These are phyloP conservation scores for Cygnus atratus DNA, from an alignment of 2,113 vertebrate species.

Conservation along the genomic window DNA sequence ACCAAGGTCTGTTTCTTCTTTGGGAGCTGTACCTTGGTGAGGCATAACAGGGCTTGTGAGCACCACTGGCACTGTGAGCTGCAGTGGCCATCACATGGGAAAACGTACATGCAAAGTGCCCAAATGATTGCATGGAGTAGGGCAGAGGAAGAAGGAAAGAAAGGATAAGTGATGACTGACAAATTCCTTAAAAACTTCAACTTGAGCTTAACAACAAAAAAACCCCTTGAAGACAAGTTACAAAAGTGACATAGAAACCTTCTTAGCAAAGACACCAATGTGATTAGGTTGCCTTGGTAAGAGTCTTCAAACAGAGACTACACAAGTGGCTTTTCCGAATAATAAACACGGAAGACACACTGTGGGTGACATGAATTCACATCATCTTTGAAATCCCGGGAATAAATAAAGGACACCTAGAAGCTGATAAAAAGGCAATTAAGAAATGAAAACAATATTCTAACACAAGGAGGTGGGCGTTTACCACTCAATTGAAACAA, in stretches of 20 bases:
- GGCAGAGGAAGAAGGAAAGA: neutral
- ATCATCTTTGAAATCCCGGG: neutral
- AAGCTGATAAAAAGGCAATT: neutral
- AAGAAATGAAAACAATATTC: neutral
- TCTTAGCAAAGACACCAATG: neutral
- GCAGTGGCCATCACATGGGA: neutral
- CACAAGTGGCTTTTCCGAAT: neutral
- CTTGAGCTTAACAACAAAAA: too few relatives aligned
- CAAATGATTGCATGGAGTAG: neutral
- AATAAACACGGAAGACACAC: neutral
- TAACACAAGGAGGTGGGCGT: neutral
- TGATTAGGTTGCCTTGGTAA: neutral
- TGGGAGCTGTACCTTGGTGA: fast-evolving
- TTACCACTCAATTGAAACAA: neutral
- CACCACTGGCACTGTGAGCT: neutral
- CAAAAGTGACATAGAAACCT: neutral
- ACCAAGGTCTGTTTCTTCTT: neutral
- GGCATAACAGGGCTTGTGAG: neutral
- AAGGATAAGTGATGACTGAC: too few relatives aligned
- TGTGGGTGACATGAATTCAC: neutral
- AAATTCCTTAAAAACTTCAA: neutral
- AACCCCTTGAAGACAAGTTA: neutral
- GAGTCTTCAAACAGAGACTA: neutral
- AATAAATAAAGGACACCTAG: neutral
- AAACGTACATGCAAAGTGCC: fast-evolving